Evolutionary conservation across 2,113 vertebrate genomes (phyloP).

Genomic region (Xiphias gladius): DNA sequence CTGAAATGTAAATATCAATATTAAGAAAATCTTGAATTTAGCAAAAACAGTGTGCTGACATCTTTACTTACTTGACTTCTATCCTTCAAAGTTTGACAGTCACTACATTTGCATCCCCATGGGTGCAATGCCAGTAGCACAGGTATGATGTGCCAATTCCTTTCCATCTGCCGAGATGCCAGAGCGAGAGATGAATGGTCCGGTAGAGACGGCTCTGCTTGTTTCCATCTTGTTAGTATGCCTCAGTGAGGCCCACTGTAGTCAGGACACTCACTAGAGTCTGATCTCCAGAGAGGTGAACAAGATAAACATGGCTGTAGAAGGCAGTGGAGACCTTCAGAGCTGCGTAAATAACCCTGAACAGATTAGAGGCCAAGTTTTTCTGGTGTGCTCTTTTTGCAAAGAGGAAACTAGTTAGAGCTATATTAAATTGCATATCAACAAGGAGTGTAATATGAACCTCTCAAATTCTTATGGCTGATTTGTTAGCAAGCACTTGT

Average conservation of each 20-base stretch:
- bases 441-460: conserved; percentile 6
- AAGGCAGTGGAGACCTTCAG: conserved; percentile 63
- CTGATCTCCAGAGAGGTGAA: conserved; percentile 61
- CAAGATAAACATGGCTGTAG: conserved; percentile 67
- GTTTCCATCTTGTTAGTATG: conserved; percentile 77
- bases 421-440: background rate
- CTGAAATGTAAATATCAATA: conserved; percentile 22
- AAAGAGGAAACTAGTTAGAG: conserved; percentile 5
- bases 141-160: conserved; percentile 63
- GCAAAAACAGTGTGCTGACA: conserved; percentile 12
- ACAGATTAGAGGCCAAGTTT: conserved; percentile 38
- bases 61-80: conserved; percentile 33
- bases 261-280: conserved; percentile 57
- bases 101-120: conserved; percentile 37
- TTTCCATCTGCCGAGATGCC: conserved; percentile 67
- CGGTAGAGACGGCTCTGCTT: conserved; percentile 53
- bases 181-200: conserved; percentile 62
- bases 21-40: conserved; percentile 3
- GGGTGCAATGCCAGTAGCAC: conserved; percentile 62
- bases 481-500: background rate
- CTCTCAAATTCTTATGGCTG: background rate
- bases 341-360: conserved; percentile 57
- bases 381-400: conserved; percentile 24
- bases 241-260: conserved; percentile 54
- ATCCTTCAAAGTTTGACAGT: conserved; percentile 62